Base-by-base conservation (phyloP, 2,888 invertebrate genomes). In the Hololepta plana region DNA sequence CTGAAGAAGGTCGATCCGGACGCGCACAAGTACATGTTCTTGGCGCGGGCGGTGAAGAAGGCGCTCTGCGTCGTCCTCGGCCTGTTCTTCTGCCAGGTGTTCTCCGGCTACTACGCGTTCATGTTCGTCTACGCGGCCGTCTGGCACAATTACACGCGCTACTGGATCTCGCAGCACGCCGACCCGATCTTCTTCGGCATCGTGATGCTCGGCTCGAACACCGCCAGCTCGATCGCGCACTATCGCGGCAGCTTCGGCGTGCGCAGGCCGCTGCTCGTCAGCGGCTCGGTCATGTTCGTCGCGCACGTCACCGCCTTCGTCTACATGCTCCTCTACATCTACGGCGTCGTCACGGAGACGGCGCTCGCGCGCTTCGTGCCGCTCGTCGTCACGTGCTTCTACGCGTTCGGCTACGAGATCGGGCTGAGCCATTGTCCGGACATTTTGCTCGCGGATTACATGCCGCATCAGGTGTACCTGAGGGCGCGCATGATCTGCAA, bases 21-120 rank as follows among this genome's bases (percentile, higher is more conserved):
- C 8, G 32, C 39, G 10, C 32, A 35, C 23, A 34, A 30, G 19
- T 41, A 42, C 24, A 44, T 47, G 42, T 26, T 48, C 8, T 34
- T 34, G 13, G 33, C 38, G 4, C 39, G 37, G 27, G 43, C 40
- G 4, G 44, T 48, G 4, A 31, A 35, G 21, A 44, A 39, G 33
- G 40, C 37, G 3, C 20, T 44, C 7, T 7, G 41, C 4, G 39
- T 44, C n/a, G 32, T 43, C 3, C 8, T 37, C 3, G 36, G 31
- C 4, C 27, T 45, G 4, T 30, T 28, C 8, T 30, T 40, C 9
- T 37, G 41, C n/a, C 36, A 39, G 32, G 38, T 39, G 4, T 38
- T 38, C 29, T 34, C 41, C 2, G 45, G 45, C n/a, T 44, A 42
- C 32, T 40, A 38, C 25, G 35, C 38, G 11, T 40, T 45, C 20